These are phyloP conservation scores for Buathra laborator DNA, from an alignment of 2,888 invertebrate genomes.

Conservation along the genomic window DNA sequence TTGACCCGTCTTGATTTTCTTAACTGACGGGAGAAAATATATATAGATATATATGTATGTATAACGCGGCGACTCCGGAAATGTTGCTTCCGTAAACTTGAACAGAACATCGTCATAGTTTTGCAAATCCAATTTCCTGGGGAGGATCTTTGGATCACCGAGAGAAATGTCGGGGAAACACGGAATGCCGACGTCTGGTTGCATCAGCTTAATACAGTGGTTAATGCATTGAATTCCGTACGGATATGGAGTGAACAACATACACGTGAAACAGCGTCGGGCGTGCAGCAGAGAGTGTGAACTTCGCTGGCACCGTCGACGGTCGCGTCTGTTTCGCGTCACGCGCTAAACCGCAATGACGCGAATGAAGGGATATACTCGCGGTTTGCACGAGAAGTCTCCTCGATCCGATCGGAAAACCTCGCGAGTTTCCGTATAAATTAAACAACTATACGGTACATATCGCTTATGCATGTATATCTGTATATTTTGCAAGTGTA, in stretches of 20 bases:
- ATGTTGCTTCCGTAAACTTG: background rate
- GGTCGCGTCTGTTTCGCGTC: slow-evolving; percentile 21
- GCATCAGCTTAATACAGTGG: background rate
- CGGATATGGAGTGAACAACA: background rate
- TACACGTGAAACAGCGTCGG: slow-evolving; percentile 9
- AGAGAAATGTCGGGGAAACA: background rate
- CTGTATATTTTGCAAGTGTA: slow-evolving; percentile 1
- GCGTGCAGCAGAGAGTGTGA: background rate
- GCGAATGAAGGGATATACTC: slow-evolving; percentile 5
- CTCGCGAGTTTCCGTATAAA: slow-evolving; percentile 32
- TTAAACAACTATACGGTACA: slow-evolving; percentile 11
- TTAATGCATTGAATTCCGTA: slow-evolving; percentile 16
- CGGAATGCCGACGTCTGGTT: slow-evolving; percentile 1
- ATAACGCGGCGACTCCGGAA: background rate
- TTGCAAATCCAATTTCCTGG: slow-evolving; percentile 40
- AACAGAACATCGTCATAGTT: slow-evolving; percentile 9
- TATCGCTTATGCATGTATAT: background rate
- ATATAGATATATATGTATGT: background rate
- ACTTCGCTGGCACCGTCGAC: slow-evolving; percentile 18
- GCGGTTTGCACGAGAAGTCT: background rate
- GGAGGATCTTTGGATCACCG: slow-evolving; percentile 30
- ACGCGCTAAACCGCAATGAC: slow-evolving; percentile 28
- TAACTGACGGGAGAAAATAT: background rate
- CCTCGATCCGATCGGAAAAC: background rate
- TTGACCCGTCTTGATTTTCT: background rate